Evolutionary conservation across 2,888 invertebrate genomes (phyloP).

Genomic region (Gari tellinella): DNA sequence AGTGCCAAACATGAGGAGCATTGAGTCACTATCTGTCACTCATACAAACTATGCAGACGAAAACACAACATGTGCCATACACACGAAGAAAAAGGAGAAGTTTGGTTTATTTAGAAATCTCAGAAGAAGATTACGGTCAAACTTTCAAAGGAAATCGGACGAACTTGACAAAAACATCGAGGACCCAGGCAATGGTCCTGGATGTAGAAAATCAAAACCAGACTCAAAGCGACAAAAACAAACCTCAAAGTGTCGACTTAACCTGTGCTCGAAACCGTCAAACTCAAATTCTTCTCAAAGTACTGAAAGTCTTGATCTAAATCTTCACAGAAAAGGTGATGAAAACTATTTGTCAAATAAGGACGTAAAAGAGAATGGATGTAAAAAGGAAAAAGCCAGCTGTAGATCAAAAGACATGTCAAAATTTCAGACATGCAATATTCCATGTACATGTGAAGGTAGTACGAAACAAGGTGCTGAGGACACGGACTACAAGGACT

Average conservation of each 20-base stretch:
- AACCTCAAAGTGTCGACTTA: constrained; percentile 63
- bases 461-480: constrained; percentile 32
- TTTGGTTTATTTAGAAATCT: constrained; percentile 74
- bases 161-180: constrained; percentile 64
- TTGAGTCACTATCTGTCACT: constrained; percentile 58
- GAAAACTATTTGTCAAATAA: constrained; percentile 72
- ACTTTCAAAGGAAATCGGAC: constrained; percentile 69
- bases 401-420: constrained; percentile 77
- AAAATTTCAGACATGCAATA: constrained; percentile 64
- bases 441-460: constrained; percentile 34
- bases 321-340: constrained; percentile 62
- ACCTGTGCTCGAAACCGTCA: constrained; percentile 70
- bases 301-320: constrained; percentile 75
- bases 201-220: constrained; percentile 55
- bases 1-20: constrained; percentile 50
- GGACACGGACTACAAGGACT: constrained; percentile 34
- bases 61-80: constrained; percentile 48
- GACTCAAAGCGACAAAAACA: constrained; percentile 69
- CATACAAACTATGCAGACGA: constrained; percentile 62
- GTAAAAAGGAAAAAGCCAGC: constrained; percentile 72
- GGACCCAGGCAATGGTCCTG: constrained; percentile 38
- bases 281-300: constrained; percentile 74
- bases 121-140: constrained; percentile 69
- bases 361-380: constrained; percentile 67
- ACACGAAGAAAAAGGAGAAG: constrained; percentile 71